These are phyloP conservation scores for Glomeris maerens DNA, from an alignment of 1,140 invertebrate species.

Conservation along the genomic window DNA sequence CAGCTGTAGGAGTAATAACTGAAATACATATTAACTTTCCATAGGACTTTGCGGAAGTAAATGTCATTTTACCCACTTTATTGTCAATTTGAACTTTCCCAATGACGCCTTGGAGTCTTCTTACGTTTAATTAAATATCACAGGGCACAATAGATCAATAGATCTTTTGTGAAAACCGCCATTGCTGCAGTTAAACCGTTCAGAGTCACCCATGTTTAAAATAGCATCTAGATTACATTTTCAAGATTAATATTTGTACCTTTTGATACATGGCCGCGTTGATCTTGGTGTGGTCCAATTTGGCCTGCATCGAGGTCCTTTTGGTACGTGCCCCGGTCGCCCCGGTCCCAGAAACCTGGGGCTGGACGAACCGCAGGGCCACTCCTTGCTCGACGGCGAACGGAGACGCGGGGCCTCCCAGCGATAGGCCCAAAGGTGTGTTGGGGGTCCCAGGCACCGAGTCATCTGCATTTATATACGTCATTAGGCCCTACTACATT, in stretches of 20 bases:
- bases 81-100: too few relatives aligned
- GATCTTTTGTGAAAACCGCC: too few relatives aligned
- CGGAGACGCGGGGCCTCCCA: slow-evolving; percentile 9
- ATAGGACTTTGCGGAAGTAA: too few relatives aligned
- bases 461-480: slow-evolving; percentile 11
- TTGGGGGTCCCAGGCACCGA: slow-evolving; percentile 10
- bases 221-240: too few relatives aligned
- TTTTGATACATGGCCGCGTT: slow-evolving; percentile 17
- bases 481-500: too few relatives aligned
- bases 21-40: too few relatives aligned
- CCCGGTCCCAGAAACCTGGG: neutral
- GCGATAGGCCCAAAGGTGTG: slow-evolving; percentile 11
- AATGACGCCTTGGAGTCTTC: too few relatives aligned
- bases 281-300: slow-evolving; percentile 20
- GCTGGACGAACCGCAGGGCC: neutral
- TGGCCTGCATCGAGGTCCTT: slow-evolving; percentile 20
- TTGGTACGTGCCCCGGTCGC: slow-evolving; percentile 1
- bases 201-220: too few relatives aligned
- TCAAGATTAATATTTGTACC: neutral
- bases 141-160: too few relatives aligned
- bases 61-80: too few relatives aligned
- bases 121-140: neutral
- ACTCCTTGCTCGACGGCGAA: neutral
- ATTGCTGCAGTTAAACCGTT: too few relatives aligned
- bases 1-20: too few relatives aligned